Conservation (phyloP, 2,888 invertebrate species). For the Pinctada fucata region DNA sequence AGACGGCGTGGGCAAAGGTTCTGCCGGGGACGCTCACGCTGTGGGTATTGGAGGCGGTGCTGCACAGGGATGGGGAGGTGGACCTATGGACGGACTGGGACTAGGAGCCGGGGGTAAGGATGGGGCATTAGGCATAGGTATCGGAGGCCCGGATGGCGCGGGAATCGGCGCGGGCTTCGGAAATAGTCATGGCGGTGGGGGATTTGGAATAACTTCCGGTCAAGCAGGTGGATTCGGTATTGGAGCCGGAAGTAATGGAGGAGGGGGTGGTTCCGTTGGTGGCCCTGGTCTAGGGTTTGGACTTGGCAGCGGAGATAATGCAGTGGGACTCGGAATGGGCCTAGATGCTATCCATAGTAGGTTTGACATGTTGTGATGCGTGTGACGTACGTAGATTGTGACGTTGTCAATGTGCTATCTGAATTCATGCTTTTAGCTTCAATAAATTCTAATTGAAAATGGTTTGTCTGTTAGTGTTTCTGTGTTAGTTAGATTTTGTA, state of each 20-base stretch:
- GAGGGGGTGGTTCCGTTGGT: not conserved
- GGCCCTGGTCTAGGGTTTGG: not conserved
- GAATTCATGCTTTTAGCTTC: too few relatives aligned
- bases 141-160: not conserved
- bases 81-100: not conserved
- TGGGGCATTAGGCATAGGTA: not conserved
- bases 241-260: not conserved
- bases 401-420: too few relatives aligned
- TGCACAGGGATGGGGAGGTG: not conserved
- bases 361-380: too few relatives aligned
- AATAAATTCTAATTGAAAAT: too few relatives aligned
- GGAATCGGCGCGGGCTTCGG: not conserved
- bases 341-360: not conserved
- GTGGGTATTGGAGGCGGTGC: constrained; percentile 25
- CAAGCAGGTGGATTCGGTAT: not conserved
- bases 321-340: not conserved
- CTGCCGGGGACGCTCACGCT: constrained; percentile 17
- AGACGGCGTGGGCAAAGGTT: constrained; percentile 18
- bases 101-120: not conserved
- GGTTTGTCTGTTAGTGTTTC: too few relatives aligned
- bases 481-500: too few relatives aligned
- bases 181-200: not conserved
- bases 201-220: not conserved
- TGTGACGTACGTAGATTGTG: too few relatives aligned
- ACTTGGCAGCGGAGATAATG: not conserved